Evolutionary conservation across 1,140 invertebrate species (phyloP), one percentile per base, ranked within the genome.

Genomic region (Aphaenogaster ashmeadi): DNA sequence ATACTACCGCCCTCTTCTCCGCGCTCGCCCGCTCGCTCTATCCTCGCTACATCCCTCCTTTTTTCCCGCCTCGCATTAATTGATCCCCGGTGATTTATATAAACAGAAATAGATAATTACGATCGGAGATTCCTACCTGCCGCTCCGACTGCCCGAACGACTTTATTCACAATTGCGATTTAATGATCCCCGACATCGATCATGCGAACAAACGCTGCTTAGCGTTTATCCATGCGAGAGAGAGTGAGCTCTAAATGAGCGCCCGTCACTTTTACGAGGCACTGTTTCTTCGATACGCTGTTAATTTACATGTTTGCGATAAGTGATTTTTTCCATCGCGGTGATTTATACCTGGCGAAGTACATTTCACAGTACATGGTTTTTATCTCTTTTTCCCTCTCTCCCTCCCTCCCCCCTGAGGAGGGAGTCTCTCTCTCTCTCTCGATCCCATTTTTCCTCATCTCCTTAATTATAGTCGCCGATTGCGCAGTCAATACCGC

Each of bases 71-170:
- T 18, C 50, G 80, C 71, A 87, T 88, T 89, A 90, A 91, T 88
- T 91, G 75, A 88, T 91, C 89, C 87, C 13, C n/a, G n/a, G 44
- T 88, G 88, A 89, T 89, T 87, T 89, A 88, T 84, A 50, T 81
- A 89, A 88, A 88, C 60, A 74, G 62, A 74, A 54, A 75, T 54
- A 67, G 80, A 80, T 90, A 90, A 90, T 89, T 89, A 89, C 80
- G 69, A 62, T 67, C 67, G 36, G 18, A 58, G 69, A 58, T 66
- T 83, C 67, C 54, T 71, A 80, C 11, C 58, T 50, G 27, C 44
- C 44, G 18, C 44, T 13, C 56, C 41, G 38, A 44, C 33, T 27
- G 27, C 52, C 50, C 41, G 44, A 62, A 87, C 18, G 47, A 69
- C 81, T 79, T 58, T 75, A 36, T 62, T 71, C 52, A 81, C 79